Percentiles rank a stretch among this genome's conserved stretches.
Conservation (phyloP, 2,113 vertebrate species). For the Ctenomys sociabilis region DNA sequence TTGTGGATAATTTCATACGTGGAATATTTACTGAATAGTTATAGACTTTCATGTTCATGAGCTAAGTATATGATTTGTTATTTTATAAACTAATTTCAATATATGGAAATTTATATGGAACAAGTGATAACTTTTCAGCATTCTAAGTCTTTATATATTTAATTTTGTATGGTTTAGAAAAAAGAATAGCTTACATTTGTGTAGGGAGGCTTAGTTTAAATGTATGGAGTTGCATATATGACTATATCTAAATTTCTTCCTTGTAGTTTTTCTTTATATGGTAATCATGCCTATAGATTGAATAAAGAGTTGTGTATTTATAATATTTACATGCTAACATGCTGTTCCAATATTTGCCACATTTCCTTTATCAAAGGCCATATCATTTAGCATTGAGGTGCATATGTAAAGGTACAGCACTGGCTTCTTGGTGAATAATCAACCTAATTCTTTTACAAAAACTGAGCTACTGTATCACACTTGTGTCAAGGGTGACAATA, state of each 20-base stretch:
- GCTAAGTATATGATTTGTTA: neutral
- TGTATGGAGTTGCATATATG: neutral
- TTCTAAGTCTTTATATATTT: neutral
- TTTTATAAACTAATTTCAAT: neutral
- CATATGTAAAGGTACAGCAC: neutral
- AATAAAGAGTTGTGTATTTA: neutral
- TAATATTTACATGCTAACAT: neutral
- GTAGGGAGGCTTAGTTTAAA: neutral
- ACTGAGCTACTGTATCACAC: neutral
- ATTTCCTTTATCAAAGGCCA: neutral
- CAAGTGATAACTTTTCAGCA: neutral
- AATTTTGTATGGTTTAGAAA: neutral
- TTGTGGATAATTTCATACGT: neutral
- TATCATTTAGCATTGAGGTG: neutral
- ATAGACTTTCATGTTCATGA: neutral
- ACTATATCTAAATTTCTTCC: neutral
- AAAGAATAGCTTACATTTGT: neutral
- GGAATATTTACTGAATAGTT: neutral
- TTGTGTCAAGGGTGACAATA: neutral
- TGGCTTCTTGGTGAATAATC: neutral
- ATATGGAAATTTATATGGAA: neutral
- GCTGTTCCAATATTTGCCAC: neutral
- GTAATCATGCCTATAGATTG: neutral
- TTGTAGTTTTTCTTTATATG: neutral
- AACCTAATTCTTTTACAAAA: neutral